Conservation (phyloP, 1,140 invertebrate genomes). For the Gryon sp. region DNA sequence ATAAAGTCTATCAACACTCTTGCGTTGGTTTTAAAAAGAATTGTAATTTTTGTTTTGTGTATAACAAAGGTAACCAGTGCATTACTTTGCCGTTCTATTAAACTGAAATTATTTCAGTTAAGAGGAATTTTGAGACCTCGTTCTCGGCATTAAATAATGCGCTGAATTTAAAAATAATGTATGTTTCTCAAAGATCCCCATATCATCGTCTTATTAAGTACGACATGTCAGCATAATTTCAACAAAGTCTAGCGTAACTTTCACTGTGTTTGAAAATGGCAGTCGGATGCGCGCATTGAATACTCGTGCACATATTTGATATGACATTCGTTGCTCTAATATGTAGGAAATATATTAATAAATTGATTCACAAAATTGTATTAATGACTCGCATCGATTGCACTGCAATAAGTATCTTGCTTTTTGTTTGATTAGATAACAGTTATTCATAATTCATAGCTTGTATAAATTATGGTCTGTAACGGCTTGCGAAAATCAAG, state of each 20-base stretch:
- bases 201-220: slow-evolving; percentile 54
- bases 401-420: slow-evolving; percentile 48
- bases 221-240: slow-evolving; percentile 57
- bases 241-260: slow-evolving; percentile 52
- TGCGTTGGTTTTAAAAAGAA: too few relatives aligned
- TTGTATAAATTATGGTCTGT: slow-evolving; percentile 17
- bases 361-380: slow-evolving; percentile 41
- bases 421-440: slow-evolving; percentile 53
- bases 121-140: not conserved
- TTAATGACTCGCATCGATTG: slow-evolving; percentile 47
- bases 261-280: slow-evolving; percentile 55
- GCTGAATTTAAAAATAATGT: slow-evolving; percentile 22
- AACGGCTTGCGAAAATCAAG: slow-evolving; percentile 29
- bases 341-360: slow-evolving; percentile 16
- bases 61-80: too few relatives aligned
- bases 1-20: too few relatives aligned
- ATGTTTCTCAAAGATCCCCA: slow-evolving; percentile 29
- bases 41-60: too few relatives aligned
- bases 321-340: slow-evolving; percentile 27
- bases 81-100: too few relatives aligned
- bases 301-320: slow-evolving; percentile 34
- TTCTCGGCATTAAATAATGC: not conserved
- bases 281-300: slow-evolving; percentile 34
- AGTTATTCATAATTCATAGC: slow-evolving; percentile 42
- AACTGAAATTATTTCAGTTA: not conserved